Evolutionary conservation across 1,140 invertebrate species (phyloP).

Genomic region (Scaptomyza pallida): DNA sequence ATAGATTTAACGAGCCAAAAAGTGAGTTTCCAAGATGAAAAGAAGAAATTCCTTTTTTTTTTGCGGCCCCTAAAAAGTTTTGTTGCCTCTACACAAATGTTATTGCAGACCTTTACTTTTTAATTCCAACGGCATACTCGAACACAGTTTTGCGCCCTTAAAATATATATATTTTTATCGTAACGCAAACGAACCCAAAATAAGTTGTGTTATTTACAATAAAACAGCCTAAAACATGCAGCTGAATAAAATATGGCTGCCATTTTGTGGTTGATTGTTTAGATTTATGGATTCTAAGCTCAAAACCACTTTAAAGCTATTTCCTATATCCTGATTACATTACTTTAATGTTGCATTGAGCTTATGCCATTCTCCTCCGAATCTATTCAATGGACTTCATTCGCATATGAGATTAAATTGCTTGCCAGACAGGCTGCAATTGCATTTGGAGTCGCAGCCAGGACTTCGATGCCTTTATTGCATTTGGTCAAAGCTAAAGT

Average conservation of each 20-base stretch:
- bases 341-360: too few relatives aligned
- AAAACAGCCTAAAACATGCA: too few relatives aligned
- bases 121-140: background rate
- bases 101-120: constrained; percentile 49
- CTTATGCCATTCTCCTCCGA: too few relatives aligned
- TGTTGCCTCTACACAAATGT: constrained; percentile 31
- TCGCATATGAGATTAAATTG: too few relatives aligned
- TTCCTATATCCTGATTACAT: too few relatives aligned
- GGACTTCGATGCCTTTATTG: background rate
- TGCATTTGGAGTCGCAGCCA: background rate
- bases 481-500: background rate
- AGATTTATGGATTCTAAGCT: too few relatives aligned
- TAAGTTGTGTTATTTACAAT: too few relatives aligned
- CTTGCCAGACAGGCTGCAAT: background rate
- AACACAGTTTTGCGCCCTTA: background rate
- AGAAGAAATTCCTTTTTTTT: constrained; percentile 45
- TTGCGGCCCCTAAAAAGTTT: constrained; percentile 51
- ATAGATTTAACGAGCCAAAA: constrained; percentile 75
- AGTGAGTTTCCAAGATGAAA: constrained; percentile 41
- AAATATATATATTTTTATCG: background rate
- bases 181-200: background rate
- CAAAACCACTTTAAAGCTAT: too few relatives aligned
- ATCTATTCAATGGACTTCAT: too few relatives aligned
- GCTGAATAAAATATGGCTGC: too few relatives aligned
- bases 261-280: too few relatives aligned